phyloP scores from a whole-genome alignment of 2,797 vertebrate genomes.

The Eidolon dupreanum region DNA sequence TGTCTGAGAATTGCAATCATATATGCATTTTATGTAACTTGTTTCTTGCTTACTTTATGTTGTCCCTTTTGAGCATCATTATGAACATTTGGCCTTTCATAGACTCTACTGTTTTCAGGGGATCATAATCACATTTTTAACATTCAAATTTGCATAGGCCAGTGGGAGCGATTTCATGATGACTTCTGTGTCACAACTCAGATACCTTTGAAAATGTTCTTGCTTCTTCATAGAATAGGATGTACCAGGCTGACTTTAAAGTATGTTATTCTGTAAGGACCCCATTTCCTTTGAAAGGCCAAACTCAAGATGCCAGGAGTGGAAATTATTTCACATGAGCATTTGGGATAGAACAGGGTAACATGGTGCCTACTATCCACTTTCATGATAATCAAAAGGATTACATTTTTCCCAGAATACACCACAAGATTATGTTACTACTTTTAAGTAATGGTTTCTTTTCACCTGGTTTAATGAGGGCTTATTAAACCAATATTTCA shows the following conservation, averaged over 20 bases:
- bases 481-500: constrained; percentile 11
- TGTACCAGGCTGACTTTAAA: background rate
- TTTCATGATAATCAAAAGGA: background rate
- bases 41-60: background rate
- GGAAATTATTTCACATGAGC: background rate
- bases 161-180: background rate
- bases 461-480: background rate
- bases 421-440: background rate
- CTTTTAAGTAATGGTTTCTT: background rate
- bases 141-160: background rate
- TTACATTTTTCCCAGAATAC: background rate
- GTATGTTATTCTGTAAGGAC: background rate
- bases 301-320: background rate
- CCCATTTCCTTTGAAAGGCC: background rate
- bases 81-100: background rate
- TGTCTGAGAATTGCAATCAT: background rate
- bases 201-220: background rate
- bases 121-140: background rate
- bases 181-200: background rate
- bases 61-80: background rate
- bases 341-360: background rate
- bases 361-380: background rate
- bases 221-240: background rate
- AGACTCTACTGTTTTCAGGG: background rate
- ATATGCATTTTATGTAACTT: background rate